Conservation (phyloP, 2,797 vertebrate species). For the Ptychobarbus kaznakovi region DNA sequence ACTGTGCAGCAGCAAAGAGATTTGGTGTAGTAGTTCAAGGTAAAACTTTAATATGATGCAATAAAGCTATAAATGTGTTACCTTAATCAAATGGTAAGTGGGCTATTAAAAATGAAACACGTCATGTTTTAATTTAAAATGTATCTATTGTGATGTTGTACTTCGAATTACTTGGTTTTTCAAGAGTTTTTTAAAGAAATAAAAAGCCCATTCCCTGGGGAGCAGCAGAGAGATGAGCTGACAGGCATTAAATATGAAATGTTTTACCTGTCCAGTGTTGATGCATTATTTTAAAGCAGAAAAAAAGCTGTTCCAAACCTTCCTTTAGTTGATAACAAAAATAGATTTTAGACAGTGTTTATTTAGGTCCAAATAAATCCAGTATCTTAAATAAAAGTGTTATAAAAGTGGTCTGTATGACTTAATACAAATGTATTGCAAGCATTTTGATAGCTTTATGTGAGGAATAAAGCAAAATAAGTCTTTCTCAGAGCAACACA, state of each 20-base stretch:
- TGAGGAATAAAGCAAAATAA: neutral
- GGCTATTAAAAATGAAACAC: neutral
- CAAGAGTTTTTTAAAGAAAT: neutral
- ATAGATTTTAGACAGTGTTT: neutral
- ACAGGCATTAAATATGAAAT: conserved; percentile 36
- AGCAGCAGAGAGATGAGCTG: neutral
- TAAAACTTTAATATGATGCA: neutral
- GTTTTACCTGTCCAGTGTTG: conserved; percentile 9
- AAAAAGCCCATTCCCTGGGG: neutral
- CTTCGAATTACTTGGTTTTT: neutral
- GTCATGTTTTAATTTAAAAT: conserved; percentile 42
- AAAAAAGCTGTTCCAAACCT: neutral
- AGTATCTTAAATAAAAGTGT: neutral
- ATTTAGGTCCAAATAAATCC: neutral
- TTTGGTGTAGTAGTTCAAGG: neutral
- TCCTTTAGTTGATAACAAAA: neutral
- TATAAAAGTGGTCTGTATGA: neutral
- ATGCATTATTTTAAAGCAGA: neutral
- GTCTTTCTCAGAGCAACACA: neutral
- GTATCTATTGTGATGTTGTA: conserved; percentile 22
- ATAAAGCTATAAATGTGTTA: neutral
- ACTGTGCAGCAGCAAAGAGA: neutral
- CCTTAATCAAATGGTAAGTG: neutral
- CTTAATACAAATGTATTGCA: neutral
- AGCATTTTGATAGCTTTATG: neutral